Base-by-base conservation (phyloP, 2,797 vertebrate genomes). In the Microchirus variegatus region DNA sequence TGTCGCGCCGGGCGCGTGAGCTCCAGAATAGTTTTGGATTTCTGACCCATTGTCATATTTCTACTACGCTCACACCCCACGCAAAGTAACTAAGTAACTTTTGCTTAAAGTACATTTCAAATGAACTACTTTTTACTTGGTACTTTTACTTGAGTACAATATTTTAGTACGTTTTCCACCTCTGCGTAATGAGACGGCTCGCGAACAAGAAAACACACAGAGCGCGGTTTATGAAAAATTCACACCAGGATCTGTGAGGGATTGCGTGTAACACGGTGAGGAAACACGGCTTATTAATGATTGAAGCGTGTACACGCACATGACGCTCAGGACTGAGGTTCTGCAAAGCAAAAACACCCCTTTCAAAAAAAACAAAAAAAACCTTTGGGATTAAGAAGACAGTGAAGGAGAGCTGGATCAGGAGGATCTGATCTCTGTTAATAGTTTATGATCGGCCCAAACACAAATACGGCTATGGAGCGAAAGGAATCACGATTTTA, bases 261-360 rank as follows among this genome's bases (percentile, higher is more conserved):
- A 85, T 78, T 17, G 57, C 72, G 75, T 69, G 66, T 65, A 78
- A 77, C 85, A 79, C 38, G 5, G 70, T 1, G 41, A 74, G 62
- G 80, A 89, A 83, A 89, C 86, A 77, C 15, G 62, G 58, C 79
- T 86, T 82, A 87, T 90, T 85, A 88, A 90, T 87, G 88, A 88
- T 85, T 90, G 83, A 90, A 80, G 68, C 65, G 56, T 44, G 81
- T 63, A 67, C 46, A 82, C 63, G 76, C 63, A 59, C 59, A 67
- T 70, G 74, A 75, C 70, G 81, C 55, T 83, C 50, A 67, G 65
- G 75, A 67, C 53, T 75, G 53, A 63, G 62, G 70, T 55, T 71
- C 68, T 74, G 67, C 56, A 81, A 76, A 78, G 50, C 3, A 12
- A 19, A 19, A 58, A 62, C 53, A 47, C 42, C 40, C 40, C 26